A percentile compares a stretch with the other conserved stretches of the same genome.
phyloP scores from a whole-genome alignment of 2,888 invertebrate species.

The Seira ritae region DNA sequence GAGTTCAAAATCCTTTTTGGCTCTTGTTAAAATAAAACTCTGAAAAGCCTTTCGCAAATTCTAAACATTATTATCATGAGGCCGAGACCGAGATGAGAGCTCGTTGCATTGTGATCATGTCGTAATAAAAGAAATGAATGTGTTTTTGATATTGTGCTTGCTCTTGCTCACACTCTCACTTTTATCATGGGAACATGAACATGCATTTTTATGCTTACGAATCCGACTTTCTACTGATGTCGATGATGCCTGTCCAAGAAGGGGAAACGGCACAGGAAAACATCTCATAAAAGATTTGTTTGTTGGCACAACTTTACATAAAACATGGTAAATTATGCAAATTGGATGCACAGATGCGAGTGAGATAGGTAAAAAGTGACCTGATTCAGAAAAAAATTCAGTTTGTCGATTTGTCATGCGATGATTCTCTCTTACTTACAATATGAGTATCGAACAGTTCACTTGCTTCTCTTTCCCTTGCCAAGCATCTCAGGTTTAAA shows the following conservation, averaged over 20 bases:
- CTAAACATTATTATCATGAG: background rate
- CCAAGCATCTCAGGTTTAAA: too few species aligned
- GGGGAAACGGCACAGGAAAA: background rate
- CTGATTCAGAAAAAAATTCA: too few species aligned
- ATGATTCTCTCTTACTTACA: too few species aligned
- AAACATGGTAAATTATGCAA: background rate
- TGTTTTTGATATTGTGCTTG: conserved; percentile 15
- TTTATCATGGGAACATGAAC: too few species aligned
- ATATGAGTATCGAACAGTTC: too few species aligned
- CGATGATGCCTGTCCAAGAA: background rate
- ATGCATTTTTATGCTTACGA: background rate
- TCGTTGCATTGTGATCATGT: background rate
- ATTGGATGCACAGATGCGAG: background rate
- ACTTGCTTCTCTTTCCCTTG: too few species aligned
- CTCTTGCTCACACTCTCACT: background rate
- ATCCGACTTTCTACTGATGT: background rate
- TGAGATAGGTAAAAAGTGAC: background rate
- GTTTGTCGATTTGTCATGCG: background rate
- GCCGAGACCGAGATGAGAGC: background rate
- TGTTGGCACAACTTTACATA: background rate
- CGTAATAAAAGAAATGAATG: conserved; percentile 21
- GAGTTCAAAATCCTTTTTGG: conserved; percentile 37
- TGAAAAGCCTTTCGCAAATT: background rate
- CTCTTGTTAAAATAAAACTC: background rate
- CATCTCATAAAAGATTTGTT: background rate